Evolutionary conservation across 2,888 invertebrate genomes (phyloP).

Genomic region (Agrenia bidenticulata): DNA sequence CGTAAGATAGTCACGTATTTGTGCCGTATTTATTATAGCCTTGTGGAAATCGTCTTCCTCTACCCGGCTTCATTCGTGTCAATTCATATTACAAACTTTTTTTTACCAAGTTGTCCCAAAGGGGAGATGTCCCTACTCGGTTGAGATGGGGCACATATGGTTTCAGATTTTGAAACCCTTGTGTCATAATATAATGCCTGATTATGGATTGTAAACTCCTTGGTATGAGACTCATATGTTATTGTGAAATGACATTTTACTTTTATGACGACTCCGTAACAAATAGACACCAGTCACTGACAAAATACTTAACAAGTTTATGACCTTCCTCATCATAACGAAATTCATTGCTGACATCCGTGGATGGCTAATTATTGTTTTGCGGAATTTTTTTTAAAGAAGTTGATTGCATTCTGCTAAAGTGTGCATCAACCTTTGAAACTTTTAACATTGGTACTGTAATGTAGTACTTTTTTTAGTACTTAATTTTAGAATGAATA

Average conservation of each 20-base stretch:
- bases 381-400: too few species aligned
- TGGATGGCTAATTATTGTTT: neutral
- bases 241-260: constrained; percentile 1
- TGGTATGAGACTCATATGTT: neutral
- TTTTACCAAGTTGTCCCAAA: neutral
- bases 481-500: too few species aligned
- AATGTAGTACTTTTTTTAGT: too few species aligned
- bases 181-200: constrained; percentile 1
- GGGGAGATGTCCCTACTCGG: neutral
- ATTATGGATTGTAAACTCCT: constrained; percentile 11
- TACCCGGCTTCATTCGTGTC: constrained; percentile 2
- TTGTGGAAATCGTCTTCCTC: neutral
- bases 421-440: too few species aligned
- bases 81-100: neutral
- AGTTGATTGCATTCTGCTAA: too few species aligned
- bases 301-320: constrained; percentile 10
- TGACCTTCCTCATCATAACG: constrained; percentile 7
- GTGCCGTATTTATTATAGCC: too few species aligned
- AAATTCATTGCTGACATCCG: neutral
- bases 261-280: constrained; percentile 11
- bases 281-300: constrained; percentile 4
- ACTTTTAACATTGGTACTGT: too few species aligned
- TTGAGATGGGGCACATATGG: neutral
- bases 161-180: constrained; percentile 12
- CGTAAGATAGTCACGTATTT: too few species aligned